Evolutionary conservation across 2,888 invertebrate genomes (phyloP).

Genomic region (Melitaea athalia): DNA sequence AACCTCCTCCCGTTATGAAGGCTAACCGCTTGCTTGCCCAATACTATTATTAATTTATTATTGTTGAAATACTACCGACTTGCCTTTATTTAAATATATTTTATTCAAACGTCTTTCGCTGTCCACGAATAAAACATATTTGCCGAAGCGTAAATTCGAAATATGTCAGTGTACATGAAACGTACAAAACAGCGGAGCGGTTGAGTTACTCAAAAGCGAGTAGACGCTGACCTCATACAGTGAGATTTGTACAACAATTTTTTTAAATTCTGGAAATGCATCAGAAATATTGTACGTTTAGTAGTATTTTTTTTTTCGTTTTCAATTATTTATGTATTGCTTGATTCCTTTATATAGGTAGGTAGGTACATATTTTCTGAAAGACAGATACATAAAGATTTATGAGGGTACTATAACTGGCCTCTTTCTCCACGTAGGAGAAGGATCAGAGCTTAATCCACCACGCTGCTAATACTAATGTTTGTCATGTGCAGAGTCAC

Average conservation of each 20-base stretch:
- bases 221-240: constrained; percentile 5
- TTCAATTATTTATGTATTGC: background rate
- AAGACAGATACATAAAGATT: no score
- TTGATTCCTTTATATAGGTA: background rate
- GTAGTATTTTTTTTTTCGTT: background rate
- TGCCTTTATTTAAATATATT: background rate
- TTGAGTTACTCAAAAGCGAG: constrained; percentile 7
- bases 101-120: background rate
- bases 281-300: constrained; percentile 3
- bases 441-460: no score
- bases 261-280: constrained; percentile 11
- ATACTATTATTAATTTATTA: no score
- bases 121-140: background rate
- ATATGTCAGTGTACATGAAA: background rate
- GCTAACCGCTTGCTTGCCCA: no score
- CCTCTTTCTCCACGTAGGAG: no score
- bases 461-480: no score
- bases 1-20: no score
- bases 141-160: background rate
- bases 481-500: no score
- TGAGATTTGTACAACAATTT: constrained; percentile 6
- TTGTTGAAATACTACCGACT: no score
- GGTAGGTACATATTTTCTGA: background rate
- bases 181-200: constrained; percentile 5
- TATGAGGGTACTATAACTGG: no score